Evolutionary conservation across 2,113 vertebrate genomes (phyloP).

Genomic region (Alosa alosa): DNA sequence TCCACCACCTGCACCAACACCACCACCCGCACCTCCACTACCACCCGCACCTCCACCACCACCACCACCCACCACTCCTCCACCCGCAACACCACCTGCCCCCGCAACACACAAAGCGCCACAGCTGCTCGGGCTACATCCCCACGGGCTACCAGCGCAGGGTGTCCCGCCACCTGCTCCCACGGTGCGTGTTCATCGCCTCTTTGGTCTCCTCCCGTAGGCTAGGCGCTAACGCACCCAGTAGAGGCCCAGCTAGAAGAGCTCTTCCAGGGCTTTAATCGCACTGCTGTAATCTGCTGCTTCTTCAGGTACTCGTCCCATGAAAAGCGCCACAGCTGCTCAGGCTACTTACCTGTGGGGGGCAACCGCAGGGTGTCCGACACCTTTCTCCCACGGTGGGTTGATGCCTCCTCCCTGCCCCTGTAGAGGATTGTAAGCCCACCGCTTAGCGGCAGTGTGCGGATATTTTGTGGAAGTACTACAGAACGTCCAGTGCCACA

Average conservation of each 20-base stretch:
- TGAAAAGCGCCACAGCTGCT: slow-evolving; percentile 28
- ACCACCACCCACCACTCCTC: background rate
- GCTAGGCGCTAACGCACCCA: background rate
- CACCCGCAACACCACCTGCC: background rate
- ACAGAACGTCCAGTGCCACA: no score
- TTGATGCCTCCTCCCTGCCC: background rate
- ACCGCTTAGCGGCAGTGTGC: no score
- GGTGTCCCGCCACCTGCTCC: background rate
- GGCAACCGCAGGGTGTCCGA: slow-evolving; percentile 28
- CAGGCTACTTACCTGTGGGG: background rate
- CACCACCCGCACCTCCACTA: no score
- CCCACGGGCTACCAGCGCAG: background rate
- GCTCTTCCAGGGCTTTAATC: background rate
- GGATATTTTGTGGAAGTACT: no score
- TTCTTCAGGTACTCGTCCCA: slow-evolving; percentile 26
- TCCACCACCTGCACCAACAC: no score
- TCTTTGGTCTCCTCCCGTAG: background rate
- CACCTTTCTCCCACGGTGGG: slow-evolving; percentile 38
- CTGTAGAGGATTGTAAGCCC: background rate
- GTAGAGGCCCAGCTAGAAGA: background rate
- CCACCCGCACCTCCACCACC: background rate
- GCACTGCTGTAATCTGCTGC: slow-evolving; percentile 33
- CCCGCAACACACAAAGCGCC: background rate
- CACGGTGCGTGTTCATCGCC: slow-evolving; percentile 37
- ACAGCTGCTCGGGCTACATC: background rate